These are phyloP conservation scores for Cephalopachus bancanus DNA, from an alignment of 2,797 vertebrate genomes.

Conservation along the genomic window DNA sequence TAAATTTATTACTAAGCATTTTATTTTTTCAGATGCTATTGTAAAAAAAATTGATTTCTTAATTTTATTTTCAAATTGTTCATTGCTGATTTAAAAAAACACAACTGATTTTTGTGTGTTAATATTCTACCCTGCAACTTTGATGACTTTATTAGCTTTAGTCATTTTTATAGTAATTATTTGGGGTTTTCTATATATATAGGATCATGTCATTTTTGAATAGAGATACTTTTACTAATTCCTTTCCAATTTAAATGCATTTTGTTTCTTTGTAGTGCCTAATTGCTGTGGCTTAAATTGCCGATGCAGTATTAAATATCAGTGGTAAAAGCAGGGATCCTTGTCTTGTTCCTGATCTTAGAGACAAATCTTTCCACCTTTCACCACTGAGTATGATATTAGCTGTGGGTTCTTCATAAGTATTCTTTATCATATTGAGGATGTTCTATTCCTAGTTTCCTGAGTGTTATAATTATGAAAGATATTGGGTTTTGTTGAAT, in stretches of 20 bases:
- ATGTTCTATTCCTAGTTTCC: background rate
- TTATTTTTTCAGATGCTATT: background rate
- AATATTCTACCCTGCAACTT: background rate
- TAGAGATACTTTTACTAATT: background rate
- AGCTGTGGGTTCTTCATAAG: background rate
- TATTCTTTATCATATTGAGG: background rate
- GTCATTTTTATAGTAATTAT: background rate
- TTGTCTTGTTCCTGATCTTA: background rate
- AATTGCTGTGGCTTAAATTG: background rate
- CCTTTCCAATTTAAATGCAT: background rate
- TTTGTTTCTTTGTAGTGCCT: background rate
- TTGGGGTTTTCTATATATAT: background rate
- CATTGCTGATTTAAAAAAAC: background rate
- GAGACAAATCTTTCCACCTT: background rate
- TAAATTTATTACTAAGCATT: background rate
- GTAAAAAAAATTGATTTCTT: background rate
- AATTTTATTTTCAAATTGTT: constrained; percentile 3
- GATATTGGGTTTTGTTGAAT: background rate
- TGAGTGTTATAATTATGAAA: background rate
- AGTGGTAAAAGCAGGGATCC: background rate
- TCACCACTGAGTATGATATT: background rate
- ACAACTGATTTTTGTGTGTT: background rate
- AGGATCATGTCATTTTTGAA: background rate
- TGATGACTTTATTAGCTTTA: background rate
- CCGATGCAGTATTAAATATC: background rate